These are phyloP conservation scores for Camponotus pennsylvanicus DNA, from an alignment of 1,140 invertebrate genomes.

Conservation along the genomic window DNA sequence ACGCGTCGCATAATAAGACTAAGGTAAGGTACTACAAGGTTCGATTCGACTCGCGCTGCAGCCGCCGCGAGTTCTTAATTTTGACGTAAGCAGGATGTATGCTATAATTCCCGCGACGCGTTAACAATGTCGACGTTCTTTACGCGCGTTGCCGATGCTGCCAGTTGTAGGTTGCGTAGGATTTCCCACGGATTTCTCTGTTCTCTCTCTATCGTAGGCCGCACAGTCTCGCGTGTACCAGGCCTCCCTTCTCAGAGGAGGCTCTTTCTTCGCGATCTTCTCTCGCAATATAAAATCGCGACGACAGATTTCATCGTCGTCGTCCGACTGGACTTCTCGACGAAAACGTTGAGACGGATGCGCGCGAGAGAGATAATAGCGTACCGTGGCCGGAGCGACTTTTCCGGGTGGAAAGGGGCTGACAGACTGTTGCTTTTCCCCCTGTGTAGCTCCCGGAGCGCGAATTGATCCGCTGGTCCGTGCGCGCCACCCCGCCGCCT, in stretches of 20 bases:
- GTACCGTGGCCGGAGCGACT: conserved; percentile 59
- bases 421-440: conserved; percentile 78
- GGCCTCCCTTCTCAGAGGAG: not conserved
- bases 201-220: not conserved
- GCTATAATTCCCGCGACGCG: not conserved
- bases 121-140: conserved; percentile 15
- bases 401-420: conserved; percentile 68
- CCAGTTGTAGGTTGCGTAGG: not conserved
- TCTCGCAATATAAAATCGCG: not conserved
- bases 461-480: conserved; percentile 78
- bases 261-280: not conserved
- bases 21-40: not conserved
- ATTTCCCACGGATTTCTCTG: conserved; percentile 28
- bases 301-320: conserved; percentile 27
- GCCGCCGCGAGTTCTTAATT: not conserved
- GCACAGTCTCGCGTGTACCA: not conserved
- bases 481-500: conserved; percentile 67
- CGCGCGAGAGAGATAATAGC: conserved; percentile 36
- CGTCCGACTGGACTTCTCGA: conserved; percentile 23
- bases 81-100: not conserved
- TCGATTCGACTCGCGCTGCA: not conserved
- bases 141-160: no score
- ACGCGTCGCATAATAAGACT: not conserved
- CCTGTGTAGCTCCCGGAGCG: conserved; percentile 68
- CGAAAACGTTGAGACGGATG: not conserved